phyloP scores from a whole-genome alignment of 2,113 vertebrate species.

The Oreotrochilus melanogaster region DNA sequence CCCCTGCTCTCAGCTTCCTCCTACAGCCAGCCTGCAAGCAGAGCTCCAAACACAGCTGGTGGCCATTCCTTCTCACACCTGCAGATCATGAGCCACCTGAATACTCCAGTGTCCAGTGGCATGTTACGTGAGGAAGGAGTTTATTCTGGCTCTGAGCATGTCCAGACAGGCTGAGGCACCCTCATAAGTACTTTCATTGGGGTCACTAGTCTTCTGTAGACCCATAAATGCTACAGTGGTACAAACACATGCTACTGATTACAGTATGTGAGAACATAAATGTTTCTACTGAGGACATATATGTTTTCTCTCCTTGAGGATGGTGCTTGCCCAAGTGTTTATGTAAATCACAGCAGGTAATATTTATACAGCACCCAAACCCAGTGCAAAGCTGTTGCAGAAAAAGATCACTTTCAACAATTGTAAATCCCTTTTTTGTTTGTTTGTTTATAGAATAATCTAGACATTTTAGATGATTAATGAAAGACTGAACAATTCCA shows the following conservation, averaged over 20 bases:
- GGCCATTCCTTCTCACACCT: background rate
- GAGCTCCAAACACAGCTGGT: background rate
- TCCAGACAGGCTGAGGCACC: background rate
- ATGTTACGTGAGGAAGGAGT: background rate
- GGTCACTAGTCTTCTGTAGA: background rate
- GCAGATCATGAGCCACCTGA: background rate
- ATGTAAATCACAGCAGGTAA: background rate
- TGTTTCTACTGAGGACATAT: background rate
- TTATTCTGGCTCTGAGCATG: background rate
- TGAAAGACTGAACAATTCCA: background rate
- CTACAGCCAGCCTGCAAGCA: background rate
- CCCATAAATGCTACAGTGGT: background rate
- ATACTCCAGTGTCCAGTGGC: background rate
- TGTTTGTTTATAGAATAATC: no score
- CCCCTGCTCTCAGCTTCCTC: background rate
- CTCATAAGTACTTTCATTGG: background rate
- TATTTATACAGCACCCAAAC: constrained; percentile 21
- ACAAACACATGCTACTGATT: background rate
- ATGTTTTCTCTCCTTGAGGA: background rate
- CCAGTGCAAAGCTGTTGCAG: background rate
- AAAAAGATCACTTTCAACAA: background rate
- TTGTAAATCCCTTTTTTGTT: background rate
- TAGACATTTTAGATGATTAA: background rate
- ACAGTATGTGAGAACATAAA: background rate
- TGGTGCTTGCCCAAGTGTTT: background rate